Conservation (phyloP, 2,797 vertebrate genomes). For the Pseudopleuronectes americanus region DNA sequence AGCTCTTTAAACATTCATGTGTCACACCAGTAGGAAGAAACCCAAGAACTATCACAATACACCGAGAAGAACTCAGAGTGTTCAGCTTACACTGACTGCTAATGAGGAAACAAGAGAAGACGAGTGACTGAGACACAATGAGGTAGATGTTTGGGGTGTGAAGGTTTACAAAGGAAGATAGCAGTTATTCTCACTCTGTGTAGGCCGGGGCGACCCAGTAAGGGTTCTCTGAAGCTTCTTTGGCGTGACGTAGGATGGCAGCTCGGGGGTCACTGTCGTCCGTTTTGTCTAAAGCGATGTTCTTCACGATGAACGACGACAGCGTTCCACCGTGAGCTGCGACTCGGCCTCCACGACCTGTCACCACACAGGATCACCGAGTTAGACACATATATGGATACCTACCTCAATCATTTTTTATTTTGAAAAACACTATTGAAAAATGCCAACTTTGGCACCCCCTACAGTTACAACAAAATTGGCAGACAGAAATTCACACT, state of each 20-base stretch:
- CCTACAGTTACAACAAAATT: no score
- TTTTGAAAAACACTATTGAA: no score
- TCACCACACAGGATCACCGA: background rate
- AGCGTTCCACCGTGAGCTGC: slow-evolving; percentile 95
- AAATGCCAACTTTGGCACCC: no score
- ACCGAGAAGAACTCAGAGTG: background rate
- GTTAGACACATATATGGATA: background rate
- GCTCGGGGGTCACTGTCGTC: slow-evolving; percentile 96
- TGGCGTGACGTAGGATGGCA: slow-evolving; percentile 95
- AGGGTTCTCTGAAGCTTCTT: slow-evolving; percentile 93
- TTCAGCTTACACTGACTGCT: slow-evolving; percentile 51
- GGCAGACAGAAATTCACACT: background rate
- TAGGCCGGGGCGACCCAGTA: slow-evolving; percentile 98
- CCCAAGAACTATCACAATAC: slow-evolving; percentile 25
- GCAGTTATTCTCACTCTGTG: slow-evolving; percentile 83
- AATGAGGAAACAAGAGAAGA: slow-evolving; percentile 40
- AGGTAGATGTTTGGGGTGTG: slow-evolving; percentile 12
- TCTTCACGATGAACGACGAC: slow-evolving; percentile 98
- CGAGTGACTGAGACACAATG: background rate
- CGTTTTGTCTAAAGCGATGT: slow-evolving; percentile 96
- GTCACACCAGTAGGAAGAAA: slow-evolving; percentile 49
- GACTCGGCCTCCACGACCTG: slow-evolving; percentile 95
- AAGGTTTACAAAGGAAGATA: slow-evolving; percentile 16
- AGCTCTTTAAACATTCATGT: slow-evolving; percentile 64
- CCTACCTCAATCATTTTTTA: no score